These are phyloP conservation scores for Drosophila setosimentum DNA, from an alignment of 2,888 invertebrate genomes.

Conservation along the genomic window DNA sequence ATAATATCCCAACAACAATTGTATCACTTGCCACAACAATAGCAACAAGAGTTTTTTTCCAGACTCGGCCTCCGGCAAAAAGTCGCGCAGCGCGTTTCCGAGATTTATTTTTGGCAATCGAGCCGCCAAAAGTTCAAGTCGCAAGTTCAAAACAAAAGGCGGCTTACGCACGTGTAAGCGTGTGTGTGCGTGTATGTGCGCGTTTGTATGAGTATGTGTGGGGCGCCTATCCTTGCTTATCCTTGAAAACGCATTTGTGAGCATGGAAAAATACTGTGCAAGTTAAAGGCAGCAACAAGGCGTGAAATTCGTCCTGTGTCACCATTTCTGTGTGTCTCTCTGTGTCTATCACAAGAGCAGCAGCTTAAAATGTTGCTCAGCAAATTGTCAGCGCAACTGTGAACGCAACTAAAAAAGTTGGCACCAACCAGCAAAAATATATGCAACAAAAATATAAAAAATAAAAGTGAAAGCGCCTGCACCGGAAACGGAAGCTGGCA, in stretches of 20 bases:
- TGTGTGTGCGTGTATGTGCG: slow-evolving; percentile 1
- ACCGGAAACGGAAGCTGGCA: slow-evolving; percentile 43
- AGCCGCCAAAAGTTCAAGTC: slow-evolving; percentile 53
- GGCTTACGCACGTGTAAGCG: slow-evolving; percentile 18
- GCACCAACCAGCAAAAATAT: slow-evolving; percentile 27
- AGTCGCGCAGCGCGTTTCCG: slow-evolving; percentile 9
- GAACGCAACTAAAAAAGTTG: slow-evolving; percentile 47
- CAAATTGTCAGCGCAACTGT: slow-evolving; percentile 48
- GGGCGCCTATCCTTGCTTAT: slow-evolving; percentile 50
- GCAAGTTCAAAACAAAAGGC: slow-evolving; percentile 47
- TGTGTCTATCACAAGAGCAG: slow-evolving; percentile 11
- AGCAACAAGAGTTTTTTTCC: slow-evolving; percentile 13
- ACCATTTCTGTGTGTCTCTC: not conserved
- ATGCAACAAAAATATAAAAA: slow-evolving; percentile 19
- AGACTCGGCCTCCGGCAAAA: slow-evolving; percentile 37
- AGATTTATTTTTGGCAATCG: slow-evolving; percentile 35
- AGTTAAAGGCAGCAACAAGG: slow-evolving; percentile 51
- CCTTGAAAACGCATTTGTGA: slow-evolving; percentile 52
- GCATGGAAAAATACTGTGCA: slow-evolving; percentile 43
- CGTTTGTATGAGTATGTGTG: slow-evolving; percentile 12
- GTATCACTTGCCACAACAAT: slow-evolving; percentile 37
- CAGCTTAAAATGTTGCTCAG: slow-evolving; percentile 39
- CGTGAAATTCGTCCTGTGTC: slow-evolving; percentile 42
- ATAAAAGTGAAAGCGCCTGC: slow-evolving; percentile 40
- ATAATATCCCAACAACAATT: slow-evolving; percentile 24